These are phyloP conservation scores for Anthrax anthrax DNA, from an alignment of 2,888 invertebrate species.

Conservation along the genomic window DNA sequence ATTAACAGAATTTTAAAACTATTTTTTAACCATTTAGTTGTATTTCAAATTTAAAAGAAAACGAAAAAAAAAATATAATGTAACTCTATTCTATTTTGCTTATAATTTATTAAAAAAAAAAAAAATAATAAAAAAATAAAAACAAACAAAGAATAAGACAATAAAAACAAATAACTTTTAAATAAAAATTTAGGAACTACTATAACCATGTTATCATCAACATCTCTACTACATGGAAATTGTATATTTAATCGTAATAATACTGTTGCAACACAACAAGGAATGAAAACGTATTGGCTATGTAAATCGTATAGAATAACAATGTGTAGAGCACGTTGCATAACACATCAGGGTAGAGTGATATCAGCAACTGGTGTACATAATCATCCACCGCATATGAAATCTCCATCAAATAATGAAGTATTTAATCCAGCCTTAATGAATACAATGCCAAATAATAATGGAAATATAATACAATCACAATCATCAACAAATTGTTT, in stretches of 20 bases:
- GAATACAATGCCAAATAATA: not conserved
- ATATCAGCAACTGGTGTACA: constrained; percentile 35
- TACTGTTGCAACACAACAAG: constrained; percentile 35
- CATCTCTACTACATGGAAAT: constrained; percentile 33
- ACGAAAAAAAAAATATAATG: too few species aligned
- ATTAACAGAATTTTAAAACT: too few species aligned
- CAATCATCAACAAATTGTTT: not conserved
- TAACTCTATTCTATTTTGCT: too few species aligned
- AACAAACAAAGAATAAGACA: too few species aligned
- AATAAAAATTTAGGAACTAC: constrained; percentile 3
- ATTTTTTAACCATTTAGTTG: too few species aligned
- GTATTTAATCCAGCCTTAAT: not conserved
- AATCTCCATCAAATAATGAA: constrained; percentile 11
- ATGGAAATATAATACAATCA: not conserved
- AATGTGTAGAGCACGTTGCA: constrained; percentile 35
- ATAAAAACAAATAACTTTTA: too few species aligned
- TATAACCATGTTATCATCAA: constrained; percentile 34
- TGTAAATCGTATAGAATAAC: constrained; percentile 35
- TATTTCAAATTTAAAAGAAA: too few species aligned
- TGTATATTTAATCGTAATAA: constrained; percentile 36
- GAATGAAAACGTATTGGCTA: constrained; percentile 36
- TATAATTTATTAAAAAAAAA: too few species aligned
- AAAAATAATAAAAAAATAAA: too few species aligned
- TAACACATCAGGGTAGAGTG: constrained; percentile 34
- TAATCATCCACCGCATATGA: constrained; percentile 34